A percentile compares a stretch with the other conserved stretches of the same genome.
Conservation (phyloP, 1,140 invertebrate genomes). For the Matsumurasca onukii region DNA sequence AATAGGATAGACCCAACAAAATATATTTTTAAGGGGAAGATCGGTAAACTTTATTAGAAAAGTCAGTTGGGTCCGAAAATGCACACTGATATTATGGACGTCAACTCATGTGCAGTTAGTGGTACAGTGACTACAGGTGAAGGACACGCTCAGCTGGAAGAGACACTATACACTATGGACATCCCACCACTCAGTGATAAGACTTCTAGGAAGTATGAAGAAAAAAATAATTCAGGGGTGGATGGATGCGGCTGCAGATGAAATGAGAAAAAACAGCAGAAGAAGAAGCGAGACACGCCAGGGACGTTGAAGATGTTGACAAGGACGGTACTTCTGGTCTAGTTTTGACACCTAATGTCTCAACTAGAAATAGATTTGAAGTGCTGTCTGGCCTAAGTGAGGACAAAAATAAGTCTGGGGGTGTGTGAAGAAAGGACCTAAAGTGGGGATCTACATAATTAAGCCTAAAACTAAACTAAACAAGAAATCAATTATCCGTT, state of each 20-base stretch:
- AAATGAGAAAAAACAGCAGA: constrained; percentile 45
- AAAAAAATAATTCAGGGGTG: constrained; percentile 33
- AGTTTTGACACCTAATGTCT: no score
- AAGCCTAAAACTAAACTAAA: no score
- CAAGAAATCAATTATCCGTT: no score
- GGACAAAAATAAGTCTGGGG: no score
- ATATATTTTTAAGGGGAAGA: constrained; percentile 30
- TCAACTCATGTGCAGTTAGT: constrained; percentile 39
- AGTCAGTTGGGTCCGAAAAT: constrained; percentile 36
- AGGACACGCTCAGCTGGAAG: constrained; percentile 42
- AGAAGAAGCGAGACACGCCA: constrained; percentile 43
- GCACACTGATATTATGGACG: constrained; percentile 24
- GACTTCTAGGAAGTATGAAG: constrained; percentile 38
- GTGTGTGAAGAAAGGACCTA: no score
- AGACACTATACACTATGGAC: constrained; percentile 41
- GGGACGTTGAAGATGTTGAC: constrained; percentile 43
- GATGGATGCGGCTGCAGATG: constrained; percentile 35
- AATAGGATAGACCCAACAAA: constrained; percentile 27
- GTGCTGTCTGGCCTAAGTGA: no score
- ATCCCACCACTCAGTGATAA: constrained; percentile 40
- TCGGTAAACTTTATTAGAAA: constrained; percentile 31
- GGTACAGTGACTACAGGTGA: constrained; percentile 40
- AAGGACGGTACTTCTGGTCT: constrained; percentile 43
- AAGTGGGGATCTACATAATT: no score
- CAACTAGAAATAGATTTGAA: no score